Percentiles rank a stretch among this genome's conserved stretches.
These are phyloP conservation scores for Rhamnusium bicolor DNA, from an alignment of 2,888 invertebrate genomes.

Conservation along the genomic window DNA sequence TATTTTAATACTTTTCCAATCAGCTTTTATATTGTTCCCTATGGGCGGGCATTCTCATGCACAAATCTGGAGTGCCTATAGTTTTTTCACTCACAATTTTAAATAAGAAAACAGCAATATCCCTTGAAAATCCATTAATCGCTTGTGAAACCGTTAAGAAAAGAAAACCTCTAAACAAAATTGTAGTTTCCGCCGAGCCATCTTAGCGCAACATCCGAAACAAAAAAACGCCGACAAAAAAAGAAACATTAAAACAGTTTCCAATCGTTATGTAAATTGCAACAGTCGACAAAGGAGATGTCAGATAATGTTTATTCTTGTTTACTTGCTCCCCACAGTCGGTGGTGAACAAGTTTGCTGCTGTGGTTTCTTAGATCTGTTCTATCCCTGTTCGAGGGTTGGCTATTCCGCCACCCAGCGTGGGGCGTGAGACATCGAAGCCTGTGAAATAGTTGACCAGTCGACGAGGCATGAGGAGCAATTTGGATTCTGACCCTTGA, in stretches of 20 bases:
- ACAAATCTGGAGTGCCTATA: background rate
- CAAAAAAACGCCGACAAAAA: background rate
- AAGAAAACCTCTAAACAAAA: background rate
- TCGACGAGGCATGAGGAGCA: slow-evolving; percentile 16
- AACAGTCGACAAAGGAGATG: slow-evolving; percentile 30
- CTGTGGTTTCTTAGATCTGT: slow-evolving; percentile 31
- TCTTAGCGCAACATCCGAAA: background rate
- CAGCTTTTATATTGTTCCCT: too few species aligned
- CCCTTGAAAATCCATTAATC: background rate
- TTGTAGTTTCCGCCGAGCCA: background rate
- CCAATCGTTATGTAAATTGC: slow-evolving; percentile 32
- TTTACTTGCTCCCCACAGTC: slow-evolving; percentile 24
- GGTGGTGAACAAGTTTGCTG: slow-evolving; percentile 32
- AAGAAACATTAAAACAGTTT: slow-evolving; percentile 17
- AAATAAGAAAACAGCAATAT: background rate
- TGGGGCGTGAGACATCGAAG: slow-evolving; percentile 33
- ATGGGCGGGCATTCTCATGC: too few species aligned
- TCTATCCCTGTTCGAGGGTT: slow-evolving; percentile 7
- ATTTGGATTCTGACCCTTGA: slow-evolving; percentile 22
- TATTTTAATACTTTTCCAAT: too few species aligned
- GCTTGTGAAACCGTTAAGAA: background rate
- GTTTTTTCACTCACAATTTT: background rate
- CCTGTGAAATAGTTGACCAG: slow-evolving; percentile 36
- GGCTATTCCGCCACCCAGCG: slow-evolving; percentile 21
- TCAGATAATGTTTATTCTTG: slow-evolving; percentile 32